A percentile compares a stretch with the other conserved stretches of the same genome.
Conservation (phyloP, 1,140 invertebrate genomes). For the Adelges cooleyi region DNA sequence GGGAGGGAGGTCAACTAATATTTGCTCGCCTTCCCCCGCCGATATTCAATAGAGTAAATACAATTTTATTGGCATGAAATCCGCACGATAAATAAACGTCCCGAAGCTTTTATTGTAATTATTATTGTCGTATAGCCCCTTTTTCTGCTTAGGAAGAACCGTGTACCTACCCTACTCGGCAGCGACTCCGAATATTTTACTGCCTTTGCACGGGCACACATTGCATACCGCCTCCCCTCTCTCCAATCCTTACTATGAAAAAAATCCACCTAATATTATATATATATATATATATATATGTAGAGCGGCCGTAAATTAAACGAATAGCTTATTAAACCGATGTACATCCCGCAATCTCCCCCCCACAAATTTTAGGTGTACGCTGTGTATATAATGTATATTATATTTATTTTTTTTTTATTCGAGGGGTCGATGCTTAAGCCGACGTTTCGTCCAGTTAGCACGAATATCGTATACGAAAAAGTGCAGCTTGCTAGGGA, state of each 20-base stretch:
- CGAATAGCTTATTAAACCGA: conserved; percentile 25
- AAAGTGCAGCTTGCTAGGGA: not conserved
- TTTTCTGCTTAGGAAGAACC: too few relatives aligned
- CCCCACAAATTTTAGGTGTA: not conserved
- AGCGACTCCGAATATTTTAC: conserved; percentile 4
- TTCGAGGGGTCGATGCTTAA: not conserved
- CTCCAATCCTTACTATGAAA: too few relatives aligned
- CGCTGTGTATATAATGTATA: too few relatives aligned
- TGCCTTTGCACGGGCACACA: not conserved
- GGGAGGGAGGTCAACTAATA: too few relatives aligned
- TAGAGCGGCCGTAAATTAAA: conserved; percentile 15
- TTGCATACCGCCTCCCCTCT: not conserved
- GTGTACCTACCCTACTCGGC: not conserved
- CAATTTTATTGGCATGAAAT: conserved; percentile 12
- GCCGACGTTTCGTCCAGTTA: conserved; percentile 8
- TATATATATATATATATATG: not conserved
- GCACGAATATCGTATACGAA: conserved; percentile 1
- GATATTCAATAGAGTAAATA: conserved; percentile 3
- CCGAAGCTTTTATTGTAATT: conserved; percentile 25
- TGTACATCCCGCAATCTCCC: not conserved
- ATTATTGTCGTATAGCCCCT: not conserved
- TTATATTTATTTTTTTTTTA: too few relatives aligned
- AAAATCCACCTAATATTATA: not conserved
- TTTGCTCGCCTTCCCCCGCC: too few relatives aligned
- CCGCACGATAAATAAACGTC: conserved; percentile 9